Evolutionary conservation across 1,140 invertebrate genomes (phyloP).

Genomic region (Pseudobourletiella spinata): DNA sequence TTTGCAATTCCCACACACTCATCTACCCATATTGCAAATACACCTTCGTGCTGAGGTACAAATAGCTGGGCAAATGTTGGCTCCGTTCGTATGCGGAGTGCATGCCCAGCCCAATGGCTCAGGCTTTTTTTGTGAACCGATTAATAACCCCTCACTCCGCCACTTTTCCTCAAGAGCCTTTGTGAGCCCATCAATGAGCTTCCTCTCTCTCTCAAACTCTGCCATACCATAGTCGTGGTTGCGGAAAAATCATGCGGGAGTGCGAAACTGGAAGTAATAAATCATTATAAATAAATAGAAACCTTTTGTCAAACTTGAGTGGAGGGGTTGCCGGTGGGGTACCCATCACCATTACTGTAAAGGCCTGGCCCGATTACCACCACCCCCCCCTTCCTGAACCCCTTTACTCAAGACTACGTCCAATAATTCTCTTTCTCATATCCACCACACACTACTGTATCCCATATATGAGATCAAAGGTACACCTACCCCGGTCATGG

Average conservation of each 20-base stretch:
- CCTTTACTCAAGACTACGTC: neutral
- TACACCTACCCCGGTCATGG: too few relatives aligned
- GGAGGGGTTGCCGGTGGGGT: neutral
- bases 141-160: neutral
- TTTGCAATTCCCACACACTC: too few relatives aligned
- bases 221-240: neutral
- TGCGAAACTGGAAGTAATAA: neutral
- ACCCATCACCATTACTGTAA: neutral
- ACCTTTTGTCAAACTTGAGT: neutral
- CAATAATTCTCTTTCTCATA: neutral
- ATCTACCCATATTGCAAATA: too few relatives aligned
- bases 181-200: neutral
- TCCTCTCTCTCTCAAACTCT: neutral
- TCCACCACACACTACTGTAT: neutral
- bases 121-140: neutral
- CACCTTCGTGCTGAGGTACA: too few relatives aligned
- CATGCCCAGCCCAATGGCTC: neutral
- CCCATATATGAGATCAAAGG: neutral
- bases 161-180: too few relatives aligned
- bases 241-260: neutral
- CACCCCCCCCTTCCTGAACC: too few relatives aligned
- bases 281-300: neutral
- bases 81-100: too few relatives aligned
- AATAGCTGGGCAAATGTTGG: too few relatives aligned
- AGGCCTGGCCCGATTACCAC: too few relatives aligned